Evolutionary conservation across 2,797 vertebrate genomes (phyloP), one percentile per base, ranked within the genome.

Genomic region (Alcedo quadribrachys): DNA sequence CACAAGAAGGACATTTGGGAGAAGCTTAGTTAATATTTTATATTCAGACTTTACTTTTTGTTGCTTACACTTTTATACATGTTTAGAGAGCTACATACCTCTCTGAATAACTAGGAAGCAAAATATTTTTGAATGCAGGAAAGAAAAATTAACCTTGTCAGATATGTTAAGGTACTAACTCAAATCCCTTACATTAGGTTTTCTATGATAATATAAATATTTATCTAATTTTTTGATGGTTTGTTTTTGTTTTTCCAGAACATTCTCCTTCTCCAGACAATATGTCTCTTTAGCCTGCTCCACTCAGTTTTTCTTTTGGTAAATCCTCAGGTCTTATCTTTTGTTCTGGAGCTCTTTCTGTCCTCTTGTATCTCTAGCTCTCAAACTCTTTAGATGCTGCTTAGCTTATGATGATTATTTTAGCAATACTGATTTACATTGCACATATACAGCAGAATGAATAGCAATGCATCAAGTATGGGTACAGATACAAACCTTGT

Each of bases 181-280:
- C 37, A 61, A 84, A 86, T 82, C 33, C 48, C 27, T 81, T 90
- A 69, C 43, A 71, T 84, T 86, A 81, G 27, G 25, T 86, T 96
- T 91, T 90, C 33, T 54, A 67, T 71, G n/a, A 71, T 81, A 89
- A 65, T 87, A 84, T 90, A 95, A 93, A 85, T 85, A 87, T 92
- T 89, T 95, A 61, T 71, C 65, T 91, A 80, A 3, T 25, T 69
- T 88, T 92, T 90, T 94, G 87, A 95, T 95, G 37, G 37, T 37
- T 37, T 37, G 37, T 37, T 37, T 37, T 37, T 14, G 37, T 37
- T 37, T 37, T 37, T 94, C 60, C 42, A 86, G 50, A 27, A 60
- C 65, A 84, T 84, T 94, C 78, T 87, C 40, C 28, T 70, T 86
- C 80, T 81, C 11, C 66, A 85, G 75, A 68, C 37, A 61, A 18